A percentile compares a stretch with the other conserved stretches of the same genome.
These are phyloP conservation scores for Lacerta agilis DNA, from an alignment of 2,797 vertebrate species.

Conservation along the genomic window DNA sequence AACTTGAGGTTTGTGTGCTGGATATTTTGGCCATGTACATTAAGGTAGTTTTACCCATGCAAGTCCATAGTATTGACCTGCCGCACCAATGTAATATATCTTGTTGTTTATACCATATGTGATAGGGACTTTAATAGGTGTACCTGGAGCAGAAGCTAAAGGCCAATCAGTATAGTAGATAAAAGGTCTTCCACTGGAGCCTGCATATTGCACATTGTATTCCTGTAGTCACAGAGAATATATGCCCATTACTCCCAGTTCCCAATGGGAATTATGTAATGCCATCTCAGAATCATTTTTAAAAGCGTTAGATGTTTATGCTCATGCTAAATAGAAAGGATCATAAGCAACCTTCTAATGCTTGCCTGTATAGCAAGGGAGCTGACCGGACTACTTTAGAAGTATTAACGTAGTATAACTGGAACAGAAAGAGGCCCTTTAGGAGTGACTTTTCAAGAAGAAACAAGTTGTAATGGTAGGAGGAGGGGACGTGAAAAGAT, in stretches of 20 bases:
- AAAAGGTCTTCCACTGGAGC: not conserved
- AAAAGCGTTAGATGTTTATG: conserved; percentile 2
- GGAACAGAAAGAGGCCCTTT: not conserved
- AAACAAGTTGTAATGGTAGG: not conserved
- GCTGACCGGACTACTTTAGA: not conserved
- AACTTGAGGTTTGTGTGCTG: not conserved
- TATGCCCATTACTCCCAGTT: not conserved
- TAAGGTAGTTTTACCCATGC: not conserved
- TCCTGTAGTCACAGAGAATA: not conserved
- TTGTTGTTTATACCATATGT: conserved; percentile 13
- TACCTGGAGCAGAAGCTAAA: not conserved
- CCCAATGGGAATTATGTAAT: not conserved
- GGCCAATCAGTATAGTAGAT: not conserved
- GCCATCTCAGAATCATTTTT: not conserved
- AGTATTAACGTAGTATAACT: not conserved
- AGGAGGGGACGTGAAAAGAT: not conserved
- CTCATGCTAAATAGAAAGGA: not conserved
- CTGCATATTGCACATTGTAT: not conserved
- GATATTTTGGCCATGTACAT: conserved; percentile 14
- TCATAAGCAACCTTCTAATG: not conserved
- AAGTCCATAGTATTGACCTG: conserved; percentile 15
- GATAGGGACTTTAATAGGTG: not conserved
- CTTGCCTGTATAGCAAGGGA: not conserved
- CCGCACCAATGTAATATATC: conserved; percentile 2
- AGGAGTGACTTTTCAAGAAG: not conserved